phyloP scores from a whole-genome alignment of 2,113 vertebrate species.

The Anguilla japonica region DNA sequence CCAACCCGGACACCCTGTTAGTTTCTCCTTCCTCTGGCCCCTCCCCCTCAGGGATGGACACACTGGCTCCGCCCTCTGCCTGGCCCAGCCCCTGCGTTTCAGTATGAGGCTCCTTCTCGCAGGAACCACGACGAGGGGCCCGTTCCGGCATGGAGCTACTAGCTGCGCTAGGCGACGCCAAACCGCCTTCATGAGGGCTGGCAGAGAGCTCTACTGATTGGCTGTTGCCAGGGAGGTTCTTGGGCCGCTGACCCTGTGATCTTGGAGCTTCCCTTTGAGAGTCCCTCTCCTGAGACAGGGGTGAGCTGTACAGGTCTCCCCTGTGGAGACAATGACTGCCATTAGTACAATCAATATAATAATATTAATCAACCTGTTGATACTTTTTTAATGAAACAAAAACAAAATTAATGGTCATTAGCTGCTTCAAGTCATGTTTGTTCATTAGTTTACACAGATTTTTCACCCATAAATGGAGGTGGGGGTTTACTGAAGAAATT shows the following conservation, averaged over 20 bases:
- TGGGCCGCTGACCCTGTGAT: conserved; percentile 43
- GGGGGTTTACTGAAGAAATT: neutral
- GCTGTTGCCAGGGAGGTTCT: conserved; percentile 50
- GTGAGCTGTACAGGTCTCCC: conserved; percentile 66
- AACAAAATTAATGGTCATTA: too few relatives aligned
- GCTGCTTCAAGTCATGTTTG: neutral
- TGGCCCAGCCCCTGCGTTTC: conserved; percentile 66
- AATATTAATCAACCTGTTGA: neutral
- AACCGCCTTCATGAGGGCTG: conserved; percentile 27
- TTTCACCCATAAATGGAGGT: neutral
- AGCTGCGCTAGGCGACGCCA: neutral
- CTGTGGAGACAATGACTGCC: conserved; percentile 51
- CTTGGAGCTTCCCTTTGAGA: conserved; percentile 49
- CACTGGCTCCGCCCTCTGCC: conserved; percentile 56
- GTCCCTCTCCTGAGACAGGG: conserved; percentile 53
- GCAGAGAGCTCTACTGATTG: conserved; percentile 41
- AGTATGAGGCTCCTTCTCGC: conserved; percentile 28
- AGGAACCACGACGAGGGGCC: neutral
- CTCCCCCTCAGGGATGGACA: conserved; percentile 43
- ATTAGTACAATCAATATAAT: neutral
- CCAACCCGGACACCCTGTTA: neutral
- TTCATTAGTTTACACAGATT: neutral
- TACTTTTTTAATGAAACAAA: neutral
- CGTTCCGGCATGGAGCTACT: neutral
- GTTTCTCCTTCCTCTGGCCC: conserved; percentile 44